Percentiles rank a stretch among this genome's conserved stretches.
Evolutionary conservation across 2,797 vertebrate genomes (phyloP).

Genomic region (Coregonus sp.): DNA sequence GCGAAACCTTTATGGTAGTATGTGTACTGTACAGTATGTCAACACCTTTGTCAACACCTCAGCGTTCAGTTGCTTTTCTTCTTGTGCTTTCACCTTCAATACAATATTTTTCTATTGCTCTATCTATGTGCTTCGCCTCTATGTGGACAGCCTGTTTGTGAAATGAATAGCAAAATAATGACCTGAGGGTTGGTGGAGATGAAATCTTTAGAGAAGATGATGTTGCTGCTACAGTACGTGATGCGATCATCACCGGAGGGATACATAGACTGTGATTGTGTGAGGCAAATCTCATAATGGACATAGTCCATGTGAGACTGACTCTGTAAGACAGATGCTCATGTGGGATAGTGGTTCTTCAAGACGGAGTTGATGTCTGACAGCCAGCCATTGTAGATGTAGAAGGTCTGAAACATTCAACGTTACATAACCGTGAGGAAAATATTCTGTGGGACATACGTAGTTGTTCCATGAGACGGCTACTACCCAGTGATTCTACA

Average conservation of each 20-base stretch:
- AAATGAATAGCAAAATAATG: slow-evolving; percentile 42
- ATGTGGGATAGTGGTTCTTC: neutral
- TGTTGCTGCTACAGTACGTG: no score
- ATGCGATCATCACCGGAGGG: no score
- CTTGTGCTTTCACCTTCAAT: neutral
- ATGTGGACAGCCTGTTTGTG: slow-evolving; percentile 33
- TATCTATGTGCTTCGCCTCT: neutral
- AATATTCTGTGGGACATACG: neutral
- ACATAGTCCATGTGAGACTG: neutral
- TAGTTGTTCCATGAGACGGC: neutral
- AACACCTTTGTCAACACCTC: neutral
- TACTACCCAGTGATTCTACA: neutral
- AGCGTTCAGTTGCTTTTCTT: neutral
- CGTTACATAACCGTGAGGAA: neutral
- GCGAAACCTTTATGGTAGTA: no score
- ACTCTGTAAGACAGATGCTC: neutral
- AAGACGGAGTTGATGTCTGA: neutral
- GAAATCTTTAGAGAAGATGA: no score
- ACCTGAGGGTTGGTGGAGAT: slow-evolving; percentile 37
- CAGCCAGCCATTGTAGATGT: neutral
- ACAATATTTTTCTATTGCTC: neutral
- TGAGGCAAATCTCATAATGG: neutral
- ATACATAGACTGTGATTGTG: neutral
- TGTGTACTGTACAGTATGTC: no score
- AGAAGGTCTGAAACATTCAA: neutral